Evolutionary conservation across 1,140 invertebrate genomes (phyloP).

Genomic region (Monochamus saltuarius): DNA sequence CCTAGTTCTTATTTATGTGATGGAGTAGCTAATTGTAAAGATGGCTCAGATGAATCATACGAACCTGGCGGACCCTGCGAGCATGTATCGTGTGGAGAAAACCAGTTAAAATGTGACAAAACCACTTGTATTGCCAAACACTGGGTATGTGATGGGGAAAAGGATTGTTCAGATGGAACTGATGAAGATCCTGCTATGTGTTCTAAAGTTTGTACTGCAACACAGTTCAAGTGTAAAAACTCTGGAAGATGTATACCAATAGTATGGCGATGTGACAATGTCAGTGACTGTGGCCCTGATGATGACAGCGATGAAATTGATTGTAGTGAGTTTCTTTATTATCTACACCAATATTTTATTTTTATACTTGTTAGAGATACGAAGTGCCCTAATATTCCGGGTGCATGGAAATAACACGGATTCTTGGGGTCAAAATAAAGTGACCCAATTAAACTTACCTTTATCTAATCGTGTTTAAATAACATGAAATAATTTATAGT

Average conservation of each 20-base stretch:
- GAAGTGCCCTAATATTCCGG: no score
- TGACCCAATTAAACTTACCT: no score
- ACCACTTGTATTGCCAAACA: constrained; percentile 63
- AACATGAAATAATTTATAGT: no score
- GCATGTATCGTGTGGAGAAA: constrained; percentile 34
- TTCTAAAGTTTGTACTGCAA: constrained; percentile 53
- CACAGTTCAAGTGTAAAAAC: constrained; percentile 61
- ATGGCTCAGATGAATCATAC: constrained; percentile 77
- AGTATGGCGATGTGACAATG: constrained; percentile 70
- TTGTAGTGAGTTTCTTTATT: constrained; percentile 49
- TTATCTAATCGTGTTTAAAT: no score
- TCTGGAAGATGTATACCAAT: constrained; percentile 69
- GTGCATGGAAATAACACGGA: no score
- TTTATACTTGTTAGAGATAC: no score
- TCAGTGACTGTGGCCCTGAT: constrained; percentile 64
- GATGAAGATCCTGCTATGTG: constrained; percentile 64
- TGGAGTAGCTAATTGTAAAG: constrained; percentile 78
- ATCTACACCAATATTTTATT: no score
- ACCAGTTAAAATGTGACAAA: constrained; percentile 52
- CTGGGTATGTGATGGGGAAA: constrained; percentile 68
- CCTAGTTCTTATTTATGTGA: constrained; percentile 68
- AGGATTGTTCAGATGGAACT: constrained; percentile 66
- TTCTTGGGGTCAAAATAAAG: no score
- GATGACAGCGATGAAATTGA: constrained; percentile 61
- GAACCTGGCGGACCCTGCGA: constrained; percentile 56